Percentiles rank a stretch among this genome's conserved stretches.
Evolutionary conservation across 2,888 invertebrate species (phyloP).

Genomic region (Watsonalla binaria): DNA sequence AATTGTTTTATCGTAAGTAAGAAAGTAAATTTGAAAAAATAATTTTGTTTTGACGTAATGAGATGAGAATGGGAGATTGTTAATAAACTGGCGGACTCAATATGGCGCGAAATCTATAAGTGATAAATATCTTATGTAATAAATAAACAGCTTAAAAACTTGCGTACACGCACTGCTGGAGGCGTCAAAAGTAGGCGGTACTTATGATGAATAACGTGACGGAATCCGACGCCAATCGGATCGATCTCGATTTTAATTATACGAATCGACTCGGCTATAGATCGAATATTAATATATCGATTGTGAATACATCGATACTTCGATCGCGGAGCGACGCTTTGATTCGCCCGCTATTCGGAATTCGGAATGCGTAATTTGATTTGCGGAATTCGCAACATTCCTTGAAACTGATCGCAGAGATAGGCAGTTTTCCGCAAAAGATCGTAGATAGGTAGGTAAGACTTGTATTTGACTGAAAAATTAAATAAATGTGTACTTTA

Average conservation of each 20-base stretch:
- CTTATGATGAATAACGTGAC: constrained; percentile 72
- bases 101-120: constrained; percentile 45
- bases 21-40: too few species aligned
- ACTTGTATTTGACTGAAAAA: constrained; percentile 21
- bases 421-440: constrained; percentile 50
- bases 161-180: constrained; percentile 72
- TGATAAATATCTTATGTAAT: constrained; percentile 44
- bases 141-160: constrained; percentile 59
- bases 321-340: constrained; percentile 59
- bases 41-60: not conserved
- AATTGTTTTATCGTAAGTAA: constrained; percentile 22
- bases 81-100: constrained; percentile 42
- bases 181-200: constrained; percentile 76
- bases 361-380: constrained; percentile 69
- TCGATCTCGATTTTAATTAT: constrained; percentile 76
- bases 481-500: constrained; percentile 37
- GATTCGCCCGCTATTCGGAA: constrained; percentile 56
- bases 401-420: constrained; percentile 51
- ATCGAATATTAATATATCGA: constrained; percentile 76
- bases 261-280: constrained; percentile 69
- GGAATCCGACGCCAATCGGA: constrained; percentile 72
- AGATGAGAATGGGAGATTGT: constrained; percentile 7
- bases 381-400: constrained; percentile 61
- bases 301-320: constrained; percentile 55
- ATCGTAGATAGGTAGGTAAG: constrained; percentile 48